These are phyloP conservation scores for Stegodyphus dumicola DNA, from an alignment of 1,140 invertebrate genomes.

Conservation along the genomic window DNA sequence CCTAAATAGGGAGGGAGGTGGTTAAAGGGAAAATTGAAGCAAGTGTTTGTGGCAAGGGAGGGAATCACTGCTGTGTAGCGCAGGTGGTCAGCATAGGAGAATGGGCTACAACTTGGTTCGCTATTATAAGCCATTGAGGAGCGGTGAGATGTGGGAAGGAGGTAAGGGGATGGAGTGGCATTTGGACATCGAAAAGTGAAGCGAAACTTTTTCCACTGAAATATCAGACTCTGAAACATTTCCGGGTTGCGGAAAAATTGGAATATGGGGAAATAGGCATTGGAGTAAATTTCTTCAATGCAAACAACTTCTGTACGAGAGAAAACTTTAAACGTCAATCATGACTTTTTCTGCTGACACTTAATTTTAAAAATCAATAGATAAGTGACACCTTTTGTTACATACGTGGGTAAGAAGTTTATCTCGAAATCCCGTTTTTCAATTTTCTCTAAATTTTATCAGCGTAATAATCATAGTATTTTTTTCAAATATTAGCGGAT, in stretches of 20 bases:
- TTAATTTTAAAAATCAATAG: too few relatives aligned
- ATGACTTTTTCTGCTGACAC: too few relatives aligned
- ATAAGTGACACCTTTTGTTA: too few relatives aligned
- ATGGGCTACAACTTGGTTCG: conserved; percentile 42
- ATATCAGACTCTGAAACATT: neutral
- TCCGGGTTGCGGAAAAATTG: neutral
- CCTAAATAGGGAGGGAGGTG: conserved; percentile 2
- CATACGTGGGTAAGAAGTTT: too few relatives aligned
- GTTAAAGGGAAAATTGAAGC: conserved; percentile 48
- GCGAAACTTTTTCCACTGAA: conserved; percentile 5
- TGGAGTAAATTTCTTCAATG: neutral
- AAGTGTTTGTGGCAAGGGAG: conserved; percentile 49
- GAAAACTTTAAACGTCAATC: too few relatives aligned
- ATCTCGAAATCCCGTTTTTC: too few relatives aligned
- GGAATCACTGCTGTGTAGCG: conserved; percentile 8
- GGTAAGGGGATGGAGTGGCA: neutral
- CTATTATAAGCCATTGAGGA: conserved; percentile 54
- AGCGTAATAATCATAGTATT: too few relatives aligned
- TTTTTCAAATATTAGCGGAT: too few relatives aligned
- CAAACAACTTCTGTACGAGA: too few relatives aligned
- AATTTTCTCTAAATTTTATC: too few relatives aligned
- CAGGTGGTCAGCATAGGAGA: conserved; percentile 53
- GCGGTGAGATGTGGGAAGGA: conserved; percentile 14
- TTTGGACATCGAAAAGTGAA: conserved; percentile 41
- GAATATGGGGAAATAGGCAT: neutral